These are phyloP conservation scores for Thymelicus lineola DNA, from an alignment of 2,888 invertebrate species.

Conservation along the genomic window DNA sequence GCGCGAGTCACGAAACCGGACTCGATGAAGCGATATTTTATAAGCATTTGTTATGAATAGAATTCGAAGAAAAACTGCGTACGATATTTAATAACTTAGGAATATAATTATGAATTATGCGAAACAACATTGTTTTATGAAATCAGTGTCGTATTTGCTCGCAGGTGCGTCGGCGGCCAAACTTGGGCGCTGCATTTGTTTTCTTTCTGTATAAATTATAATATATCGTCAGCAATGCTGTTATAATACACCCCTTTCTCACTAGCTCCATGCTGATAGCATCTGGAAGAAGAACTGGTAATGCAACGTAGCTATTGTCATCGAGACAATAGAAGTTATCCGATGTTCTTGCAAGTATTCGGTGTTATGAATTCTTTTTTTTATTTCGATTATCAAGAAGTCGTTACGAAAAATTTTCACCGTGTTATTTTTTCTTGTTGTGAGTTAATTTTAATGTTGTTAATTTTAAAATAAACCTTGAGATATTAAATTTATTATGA, in stretches of 20 bases:
- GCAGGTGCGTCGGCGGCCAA: conserved; percentile 15
- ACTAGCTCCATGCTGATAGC: conserved; percentile 24
- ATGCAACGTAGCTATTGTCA: conserved; percentile 10
- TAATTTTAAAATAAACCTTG: too few species aligned
- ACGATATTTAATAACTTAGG: conserved; percentile 36
- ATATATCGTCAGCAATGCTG: conserved; percentile 30
- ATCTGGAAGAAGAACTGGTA: conserved; percentile 12
- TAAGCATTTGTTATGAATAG: conserved; percentile 34
- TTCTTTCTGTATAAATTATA: conserved; percentile 33
- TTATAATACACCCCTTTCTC: conserved; percentile 23
- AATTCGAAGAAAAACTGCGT: conserved; percentile 28
- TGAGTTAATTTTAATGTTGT: too few species aligned
- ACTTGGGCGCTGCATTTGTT: conserved; percentile 5
- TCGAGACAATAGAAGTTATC: conserved; percentile 17
- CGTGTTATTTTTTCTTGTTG: too few species aligned
- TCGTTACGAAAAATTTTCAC: too few species aligned
- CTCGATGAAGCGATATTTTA: conserved; percentile 39
- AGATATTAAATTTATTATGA: too few species aligned
- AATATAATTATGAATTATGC: conserved; percentile 28
- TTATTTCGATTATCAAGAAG: too few species aligned
- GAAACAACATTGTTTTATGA: conserved; percentile 29
- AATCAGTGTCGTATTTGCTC: conserved; percentile 19
- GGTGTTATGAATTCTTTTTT: background rate
- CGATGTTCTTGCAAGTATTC: background rate
- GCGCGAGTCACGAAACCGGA: conserved; percentile 25